Evolutionary conservation across 2,113 vertebrate species (phyloP).

Genomic region (Mirounga angustirostris): DNA sequence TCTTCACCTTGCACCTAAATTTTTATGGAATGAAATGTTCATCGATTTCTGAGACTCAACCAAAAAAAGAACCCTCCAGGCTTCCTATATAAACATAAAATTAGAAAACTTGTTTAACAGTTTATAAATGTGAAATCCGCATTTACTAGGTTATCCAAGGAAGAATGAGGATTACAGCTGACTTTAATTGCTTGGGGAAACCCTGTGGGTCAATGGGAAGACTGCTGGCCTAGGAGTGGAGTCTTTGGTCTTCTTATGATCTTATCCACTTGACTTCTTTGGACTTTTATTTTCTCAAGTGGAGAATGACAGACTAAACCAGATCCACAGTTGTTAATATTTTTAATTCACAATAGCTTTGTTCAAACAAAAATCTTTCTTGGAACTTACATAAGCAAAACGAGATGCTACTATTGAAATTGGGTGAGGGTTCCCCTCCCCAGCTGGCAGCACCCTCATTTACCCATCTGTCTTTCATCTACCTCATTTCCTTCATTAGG

Average conservation of each 20-base stretch:
- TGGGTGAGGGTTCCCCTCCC: not conserved
- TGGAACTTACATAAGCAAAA: not conserved
- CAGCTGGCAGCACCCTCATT: not conserved
- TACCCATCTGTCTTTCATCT: not conserved
- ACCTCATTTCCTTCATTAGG: not conserved
- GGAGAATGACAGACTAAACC: not conserved
- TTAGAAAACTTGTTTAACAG: not conserved
- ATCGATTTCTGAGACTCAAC: conserved; percentile 1
- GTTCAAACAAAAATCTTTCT: not conserved
- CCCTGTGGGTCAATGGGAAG: not conserved
- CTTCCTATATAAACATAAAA: not conserved
- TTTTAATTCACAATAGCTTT: not conserved
- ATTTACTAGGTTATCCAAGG: not conserved
- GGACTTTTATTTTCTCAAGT: not conserved
- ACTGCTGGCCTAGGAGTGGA: not conserved
- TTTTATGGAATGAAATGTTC: not conserved
- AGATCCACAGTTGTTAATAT: not conserved
- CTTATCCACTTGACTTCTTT: not conserved
- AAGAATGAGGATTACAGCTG: not conserved
- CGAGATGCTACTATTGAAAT: not conserved
- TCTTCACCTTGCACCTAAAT: not conserved
- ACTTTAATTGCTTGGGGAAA: not conserved
- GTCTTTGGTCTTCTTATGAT: not conserved
- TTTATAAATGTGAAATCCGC: not conserved
- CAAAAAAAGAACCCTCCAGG: not conserved